Evolutionary conservation across 2,888 invertebrate species (phyloP), one percentile per base, ranked within the genome.

Genomic region (Ichneumoninae sp.): DNA sequence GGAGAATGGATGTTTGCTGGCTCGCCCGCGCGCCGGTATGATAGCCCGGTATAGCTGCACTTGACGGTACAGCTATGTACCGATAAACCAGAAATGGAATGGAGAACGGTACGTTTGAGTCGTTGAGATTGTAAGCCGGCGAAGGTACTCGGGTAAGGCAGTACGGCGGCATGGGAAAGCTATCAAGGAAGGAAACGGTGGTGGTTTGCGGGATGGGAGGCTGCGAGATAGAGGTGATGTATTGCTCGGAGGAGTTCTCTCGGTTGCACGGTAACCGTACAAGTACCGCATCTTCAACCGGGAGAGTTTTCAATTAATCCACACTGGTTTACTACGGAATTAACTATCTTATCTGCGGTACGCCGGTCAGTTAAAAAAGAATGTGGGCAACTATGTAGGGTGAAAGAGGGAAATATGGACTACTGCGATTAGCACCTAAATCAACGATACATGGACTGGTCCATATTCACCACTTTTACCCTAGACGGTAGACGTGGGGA

Each of bases 111-210:
- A 65, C 33, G 30, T 44, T 73, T 54, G 30, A 63, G 19, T 66
- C 47, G 36, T 30, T n/a, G 33, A 70, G 52, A 69, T 75, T 16
- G 33, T 63, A 44, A 74, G n/a, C 40, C 22, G 10, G 7, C 22
- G 36, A 26, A 3, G 40, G 44, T 52, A 66, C 52, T 66, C 8
- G 40, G 13, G 57, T 19, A 19, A 44, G 66, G 26, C 44, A 40
- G 22, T 30, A 76, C 54, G 54, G 13, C 50, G 50, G 50, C 33
- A 73, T 57, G 50, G 78, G 47, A 69, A 78, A 78, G 69, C 78
- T 78, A 78, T 78, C 63, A 65, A 76, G 75, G 63, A 54, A 76
- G 76, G 71, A 76, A 63, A 65, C 70, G 44, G 71, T 44, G 44
- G 71, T 44, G 52, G 75, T 65, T 75, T 36, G 50, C 22, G 36